These are phyloP conservation scores for Myotis brandtii DNA, from an alignment of 2,113 vertebrate genomes.

Conservation along the genomic window DNA sequence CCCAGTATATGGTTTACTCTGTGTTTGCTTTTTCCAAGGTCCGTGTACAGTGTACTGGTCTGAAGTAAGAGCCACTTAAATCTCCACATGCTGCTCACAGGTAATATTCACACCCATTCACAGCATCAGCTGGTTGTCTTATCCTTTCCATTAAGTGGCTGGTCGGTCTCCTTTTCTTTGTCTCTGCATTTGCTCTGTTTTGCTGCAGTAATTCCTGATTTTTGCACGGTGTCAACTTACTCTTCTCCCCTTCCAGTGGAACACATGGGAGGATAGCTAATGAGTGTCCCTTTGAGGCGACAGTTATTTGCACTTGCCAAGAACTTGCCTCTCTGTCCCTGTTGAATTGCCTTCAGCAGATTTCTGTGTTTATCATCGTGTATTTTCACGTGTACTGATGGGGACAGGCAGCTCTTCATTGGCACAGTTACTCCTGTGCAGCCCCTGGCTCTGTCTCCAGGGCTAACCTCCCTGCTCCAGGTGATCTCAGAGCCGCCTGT, in stretches of 20 bases:
- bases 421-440: not conserved
- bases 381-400: rapidly evolving
- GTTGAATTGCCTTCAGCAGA: rapidly evolving
- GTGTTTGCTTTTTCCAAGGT: rapidly evolving
- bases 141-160: not conserved
- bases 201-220: rapidly evolving
- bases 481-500: not conserved
- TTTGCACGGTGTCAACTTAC: not conserved
- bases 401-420: not conserved
- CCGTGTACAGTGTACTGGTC: rapidly evolving
- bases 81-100: rapidly evolving
- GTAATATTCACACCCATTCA: rapidly evolving
- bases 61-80: not conserved
- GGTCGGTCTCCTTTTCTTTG: not conserved
- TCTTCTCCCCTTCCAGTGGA: not conserved
- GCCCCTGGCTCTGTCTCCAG: not conserved
- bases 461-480: not conserved
- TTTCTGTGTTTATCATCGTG: not conserved
- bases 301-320: not conserved
- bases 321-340: rapidly evolving
- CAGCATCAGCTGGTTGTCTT: rapidly evolving
- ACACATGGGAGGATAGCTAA: no score
- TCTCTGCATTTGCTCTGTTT: no score
- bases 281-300: not conserved
- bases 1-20: rapidly evolving